phyloP scores from a whole-genome alignment of 2,797 vertebrate species.

The Holocentrus rufus region DNA sequence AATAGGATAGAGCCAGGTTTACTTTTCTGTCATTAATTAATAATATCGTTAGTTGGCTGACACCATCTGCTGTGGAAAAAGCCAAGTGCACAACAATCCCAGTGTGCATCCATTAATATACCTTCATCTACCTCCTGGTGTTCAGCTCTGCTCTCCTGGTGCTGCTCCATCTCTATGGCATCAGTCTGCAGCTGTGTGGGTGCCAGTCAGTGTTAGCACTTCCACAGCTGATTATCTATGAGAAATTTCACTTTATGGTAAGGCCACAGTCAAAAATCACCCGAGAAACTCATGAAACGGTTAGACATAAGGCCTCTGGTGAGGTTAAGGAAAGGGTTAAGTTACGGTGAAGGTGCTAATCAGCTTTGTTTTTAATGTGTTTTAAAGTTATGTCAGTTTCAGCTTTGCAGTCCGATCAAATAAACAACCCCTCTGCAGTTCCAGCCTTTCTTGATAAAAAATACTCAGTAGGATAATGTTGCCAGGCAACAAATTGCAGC shows the following conservation, averaged over 20 bases:
- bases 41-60: constrained; percentile 48
- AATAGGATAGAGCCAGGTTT: neutral
- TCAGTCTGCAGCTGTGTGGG: constrained; percentile 39
- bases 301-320: too few relatives aligned
- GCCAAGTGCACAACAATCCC: constrained; percentile 59
- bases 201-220: constrained; percentile 31
- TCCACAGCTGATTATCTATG: constrained; percentile 16
- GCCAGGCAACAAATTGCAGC: too few relatives aligned
- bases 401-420: too few relatives aligned
- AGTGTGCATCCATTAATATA: constrained; percentile 63
- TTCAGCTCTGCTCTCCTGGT: constrained; percentile 55
- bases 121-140: constrained; percentile 59
- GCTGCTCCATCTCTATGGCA: constrained; percentile 58
- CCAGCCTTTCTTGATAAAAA: too few relatives aligned
- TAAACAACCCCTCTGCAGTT: too few relatives aligned
- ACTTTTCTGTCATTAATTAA: constrained; percentile 49
- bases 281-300: neutral
- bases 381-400: too few relatives aligned
- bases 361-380: too few relatives aligned
- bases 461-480: too few relatives aligned
- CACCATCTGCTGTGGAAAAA: constrained; percentile 68
- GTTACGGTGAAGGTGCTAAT: too few relatives aligned
- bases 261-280: constrained; percentile 4
- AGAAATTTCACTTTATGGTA: constrained; percentile 3
- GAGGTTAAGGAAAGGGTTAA: too few relatives aligned